phyloP scores from a whole-genome alignment of 2,888 invertebrate species.

The Encarsia formosa region DNA sequence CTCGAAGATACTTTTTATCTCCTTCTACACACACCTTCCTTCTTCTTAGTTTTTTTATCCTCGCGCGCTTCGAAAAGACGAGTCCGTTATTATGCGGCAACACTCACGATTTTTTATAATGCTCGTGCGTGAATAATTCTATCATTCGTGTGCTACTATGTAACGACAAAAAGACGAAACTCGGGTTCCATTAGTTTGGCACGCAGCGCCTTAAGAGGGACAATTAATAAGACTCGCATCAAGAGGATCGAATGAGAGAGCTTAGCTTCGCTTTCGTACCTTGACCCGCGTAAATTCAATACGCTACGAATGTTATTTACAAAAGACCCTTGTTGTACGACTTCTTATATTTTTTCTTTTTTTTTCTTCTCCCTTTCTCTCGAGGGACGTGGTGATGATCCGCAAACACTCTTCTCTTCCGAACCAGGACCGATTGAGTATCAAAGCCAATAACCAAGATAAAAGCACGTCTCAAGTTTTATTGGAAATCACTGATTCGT shows the following conservation, averaged over 20 bases:
- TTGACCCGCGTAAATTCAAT: background rate
- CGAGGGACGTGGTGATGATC: conserved; percentile 15
- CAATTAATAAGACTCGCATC: conserved; percentile 28
- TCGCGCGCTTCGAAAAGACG: background rate
- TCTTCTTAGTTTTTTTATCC: background rate
- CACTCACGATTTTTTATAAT: conserved; percentile 12
- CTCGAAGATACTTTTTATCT: conserved; percentile 2
- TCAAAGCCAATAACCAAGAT: no score
- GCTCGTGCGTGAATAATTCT: conserved; percentile 15
- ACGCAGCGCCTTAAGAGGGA: conserved; percentile 1
- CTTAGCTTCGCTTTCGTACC: background rate
- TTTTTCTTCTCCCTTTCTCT: conserved; percentile 4
- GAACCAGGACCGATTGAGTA: no score
- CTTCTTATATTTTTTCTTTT: background rate
- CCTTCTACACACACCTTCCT: no score
- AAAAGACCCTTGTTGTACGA: conserved; percentile 12
- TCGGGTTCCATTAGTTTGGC: conserved; percentile 24
- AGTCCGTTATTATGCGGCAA: conserved; percentile 7
- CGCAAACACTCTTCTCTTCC: conserved; percentile 25
- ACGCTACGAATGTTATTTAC: background rate
- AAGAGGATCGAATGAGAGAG: conserved; percentile 25
- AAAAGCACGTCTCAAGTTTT: conserved; percentile 5
- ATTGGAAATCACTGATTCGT: conserved; percentile 17
- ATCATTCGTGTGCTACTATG: conserved; percentile 3
- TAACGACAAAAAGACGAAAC: conserved; percentile 12